Evolutionary conservation across 2,113 vertebrate species (phyloP).

Genomic region (Struthio camelus): DNA sequence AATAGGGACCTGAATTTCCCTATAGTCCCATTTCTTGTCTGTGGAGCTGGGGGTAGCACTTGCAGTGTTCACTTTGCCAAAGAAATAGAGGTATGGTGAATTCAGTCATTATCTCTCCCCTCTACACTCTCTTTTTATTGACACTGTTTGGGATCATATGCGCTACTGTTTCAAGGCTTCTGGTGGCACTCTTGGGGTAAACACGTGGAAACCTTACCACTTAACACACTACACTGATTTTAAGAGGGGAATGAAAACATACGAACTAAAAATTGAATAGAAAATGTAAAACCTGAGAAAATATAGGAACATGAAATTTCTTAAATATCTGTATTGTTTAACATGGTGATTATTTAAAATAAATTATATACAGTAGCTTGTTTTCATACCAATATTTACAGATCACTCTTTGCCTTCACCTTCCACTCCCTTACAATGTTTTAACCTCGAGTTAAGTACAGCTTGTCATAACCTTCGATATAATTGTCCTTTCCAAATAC

Average conservation of each 20-base stretch:
- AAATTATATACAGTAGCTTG: not conserved
- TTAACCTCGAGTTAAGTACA: not conserved
- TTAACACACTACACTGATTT: not conserved
- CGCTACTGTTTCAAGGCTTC: not conserved
- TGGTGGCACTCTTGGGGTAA: not conserved
- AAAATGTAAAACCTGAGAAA: not conserved
- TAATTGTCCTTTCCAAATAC: not conserved
- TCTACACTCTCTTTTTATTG: not conserved
- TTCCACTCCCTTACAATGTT: not conserved
- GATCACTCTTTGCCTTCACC: not conserved
- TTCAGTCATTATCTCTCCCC: not conserved
- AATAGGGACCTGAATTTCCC: not conserved
- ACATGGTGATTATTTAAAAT: not conserved
- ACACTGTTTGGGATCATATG: rapidly evolving
- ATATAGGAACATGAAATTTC: not conserved
- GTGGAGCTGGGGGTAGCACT: not conserved
- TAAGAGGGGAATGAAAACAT: not conserved
- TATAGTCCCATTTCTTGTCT: not conserved
- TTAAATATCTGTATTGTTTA: not conserved
- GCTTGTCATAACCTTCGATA: not conserved
- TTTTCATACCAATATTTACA: not conserved
- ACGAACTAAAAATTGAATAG: not conserved
- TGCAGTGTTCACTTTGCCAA: not conserved
- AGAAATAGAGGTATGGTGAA: not conserved
- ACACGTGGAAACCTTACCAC: not conserved